A percentile compares a stretch with the other conserved stretches of the same genome.
phyloP scores from a whole-genome alignment of 2,113 vertebrate genomes.

The Quiscalus mexicanus region DNA sequence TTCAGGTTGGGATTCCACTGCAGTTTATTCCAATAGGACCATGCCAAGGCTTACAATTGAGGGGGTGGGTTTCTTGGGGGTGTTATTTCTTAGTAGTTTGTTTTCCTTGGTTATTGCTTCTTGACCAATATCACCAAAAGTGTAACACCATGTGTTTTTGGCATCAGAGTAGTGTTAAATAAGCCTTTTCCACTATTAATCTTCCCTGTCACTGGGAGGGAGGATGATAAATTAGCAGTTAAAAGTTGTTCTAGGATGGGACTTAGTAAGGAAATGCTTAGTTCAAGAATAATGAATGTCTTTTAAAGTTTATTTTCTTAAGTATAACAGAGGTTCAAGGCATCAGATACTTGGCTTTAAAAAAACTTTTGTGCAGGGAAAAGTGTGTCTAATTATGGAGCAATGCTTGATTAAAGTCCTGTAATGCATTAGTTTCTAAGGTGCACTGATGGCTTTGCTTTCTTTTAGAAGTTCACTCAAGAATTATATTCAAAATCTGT shows the following conservation, averaged over 20 bases:
- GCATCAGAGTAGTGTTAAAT: constrained; percentile 4
- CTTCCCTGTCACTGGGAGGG: constrained; percentile 5
- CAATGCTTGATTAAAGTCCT: not conserved
- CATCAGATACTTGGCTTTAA: constrained; percentile 24
- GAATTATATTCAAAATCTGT: not conserved
- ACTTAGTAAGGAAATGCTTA: constrained; percentile 24
- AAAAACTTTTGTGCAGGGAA: not conserved
- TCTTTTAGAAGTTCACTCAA: not conserved
- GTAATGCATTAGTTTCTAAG: not conserved
- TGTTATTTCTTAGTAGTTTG: not conserved
- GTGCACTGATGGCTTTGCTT: not conserved
- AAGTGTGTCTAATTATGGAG: not conserved
- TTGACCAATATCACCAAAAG: not conserved
- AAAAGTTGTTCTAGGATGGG: constrained; percentile 46
- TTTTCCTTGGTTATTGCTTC: constrained; percentile 15
- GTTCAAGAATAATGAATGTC: constrained; percentile 40
- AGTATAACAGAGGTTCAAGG: constrained; percentile 2
- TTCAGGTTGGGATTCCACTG: not conserved
- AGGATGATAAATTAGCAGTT: constrained; percentile 60
- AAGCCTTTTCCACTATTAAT: constrained; percentile 60
- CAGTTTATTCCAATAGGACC: not conserved
- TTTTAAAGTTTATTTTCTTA: constrained; percentile 47
- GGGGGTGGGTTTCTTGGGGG: not conserved
- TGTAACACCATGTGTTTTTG: constrained; percentile 37
- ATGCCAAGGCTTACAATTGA: not conserved